These are phyloP conservation scores for Cathartes aura DNA, from an alignment of 2,113 vertebrate species.

Conservation along the genomic window DNA sequence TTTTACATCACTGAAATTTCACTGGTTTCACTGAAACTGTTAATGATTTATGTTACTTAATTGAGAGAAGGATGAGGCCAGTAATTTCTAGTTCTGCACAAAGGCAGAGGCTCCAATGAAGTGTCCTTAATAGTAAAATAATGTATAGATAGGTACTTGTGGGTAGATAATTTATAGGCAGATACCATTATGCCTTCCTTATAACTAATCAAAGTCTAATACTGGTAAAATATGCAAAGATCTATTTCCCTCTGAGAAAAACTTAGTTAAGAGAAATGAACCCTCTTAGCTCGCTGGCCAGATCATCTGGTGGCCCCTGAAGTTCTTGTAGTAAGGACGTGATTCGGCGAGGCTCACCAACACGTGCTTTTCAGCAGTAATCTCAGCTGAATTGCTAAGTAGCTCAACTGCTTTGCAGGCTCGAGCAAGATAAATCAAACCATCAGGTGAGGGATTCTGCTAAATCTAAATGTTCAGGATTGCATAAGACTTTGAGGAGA, in stretches of 20 bases:
- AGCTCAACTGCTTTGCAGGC: neutral
- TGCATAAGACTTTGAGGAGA: neutral
- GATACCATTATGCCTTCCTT: neutral
- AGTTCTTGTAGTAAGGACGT: neutral
- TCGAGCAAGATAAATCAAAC: neutral
- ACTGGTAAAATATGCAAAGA: neutral
- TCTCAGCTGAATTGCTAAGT: constrained; percentile 13
- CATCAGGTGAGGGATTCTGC: neutral
- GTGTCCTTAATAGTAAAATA: neutral
- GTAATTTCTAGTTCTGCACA: neutral
- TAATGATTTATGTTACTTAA: neutral
- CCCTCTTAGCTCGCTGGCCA: neutral
- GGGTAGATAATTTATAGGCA: neutral
- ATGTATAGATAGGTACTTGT: neutral
- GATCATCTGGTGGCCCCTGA: neutral
- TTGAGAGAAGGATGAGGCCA: neutral
- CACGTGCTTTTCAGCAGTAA: neutral
- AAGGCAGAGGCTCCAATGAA: neutral
- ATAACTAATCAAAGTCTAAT: neutral
- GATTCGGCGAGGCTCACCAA: neutral
- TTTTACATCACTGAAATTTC: neutral
- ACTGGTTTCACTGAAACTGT: neutral
- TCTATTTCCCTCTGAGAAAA: neutral
- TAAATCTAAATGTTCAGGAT: constrained; percentile 15
- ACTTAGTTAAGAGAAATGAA: neutral